These are phyloP conservation scores for Eutrigla gurnardus DNA, from an alignment of 2,797 vertebrate species.

Conservation along the genomic window DNA sequence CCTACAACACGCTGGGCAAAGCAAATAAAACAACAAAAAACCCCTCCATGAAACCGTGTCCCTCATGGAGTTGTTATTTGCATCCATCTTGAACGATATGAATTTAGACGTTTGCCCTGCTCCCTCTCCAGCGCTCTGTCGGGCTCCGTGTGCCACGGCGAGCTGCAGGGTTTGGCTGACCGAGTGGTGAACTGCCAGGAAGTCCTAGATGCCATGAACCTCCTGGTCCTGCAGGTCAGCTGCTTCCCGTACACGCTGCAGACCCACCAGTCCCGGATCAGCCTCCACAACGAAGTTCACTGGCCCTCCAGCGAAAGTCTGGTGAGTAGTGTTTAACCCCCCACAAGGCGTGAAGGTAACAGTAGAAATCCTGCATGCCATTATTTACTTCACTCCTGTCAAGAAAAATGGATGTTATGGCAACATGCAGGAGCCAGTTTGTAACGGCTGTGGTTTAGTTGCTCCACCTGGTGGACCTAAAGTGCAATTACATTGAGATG, in stretches of 20 bases:
- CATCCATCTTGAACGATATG: not conserved
- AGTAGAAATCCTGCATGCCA: not conserved
- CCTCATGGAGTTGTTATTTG: not conserved
- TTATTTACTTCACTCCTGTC: not conserved
- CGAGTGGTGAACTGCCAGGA: slow-evolving; percentile 97
- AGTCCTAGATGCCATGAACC: slow-evolving; percentile 94
- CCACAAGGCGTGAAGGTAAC: not conserved
- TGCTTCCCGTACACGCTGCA: slow-evolving; percentile 96
- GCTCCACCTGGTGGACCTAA: slow-evolving; percentile 49
- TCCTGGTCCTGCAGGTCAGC: slow-evolving; percentile 98
- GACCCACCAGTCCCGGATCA: slow-evolving; percentile 95
- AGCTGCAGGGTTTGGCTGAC: slow-evolving; percentile 95
- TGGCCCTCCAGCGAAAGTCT: slow-evolving; percentile 87
- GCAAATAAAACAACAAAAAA: slow-evolving; percentile 2
- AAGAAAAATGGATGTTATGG: not conserved
- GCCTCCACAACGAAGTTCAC: slow-evolving; percentile 93
- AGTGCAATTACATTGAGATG: not conserved
- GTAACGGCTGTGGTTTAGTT: slow-evolving; percentile 18
- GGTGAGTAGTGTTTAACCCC: slow-evolving; percentile 79
- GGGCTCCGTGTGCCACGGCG: slow-evolving; percentile 92
- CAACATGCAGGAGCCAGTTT: not conserved
- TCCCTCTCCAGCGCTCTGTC: slow-evolving; percentile 87
- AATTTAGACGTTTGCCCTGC: slow-evolving; percentile 4
- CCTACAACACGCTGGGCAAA: slow-evolving; percentile 3
- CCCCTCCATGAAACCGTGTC: not conserved